Conservation (phyloP, 2,797 vertebrate genomes). For the Anomalospiza imberbis region DNA sequence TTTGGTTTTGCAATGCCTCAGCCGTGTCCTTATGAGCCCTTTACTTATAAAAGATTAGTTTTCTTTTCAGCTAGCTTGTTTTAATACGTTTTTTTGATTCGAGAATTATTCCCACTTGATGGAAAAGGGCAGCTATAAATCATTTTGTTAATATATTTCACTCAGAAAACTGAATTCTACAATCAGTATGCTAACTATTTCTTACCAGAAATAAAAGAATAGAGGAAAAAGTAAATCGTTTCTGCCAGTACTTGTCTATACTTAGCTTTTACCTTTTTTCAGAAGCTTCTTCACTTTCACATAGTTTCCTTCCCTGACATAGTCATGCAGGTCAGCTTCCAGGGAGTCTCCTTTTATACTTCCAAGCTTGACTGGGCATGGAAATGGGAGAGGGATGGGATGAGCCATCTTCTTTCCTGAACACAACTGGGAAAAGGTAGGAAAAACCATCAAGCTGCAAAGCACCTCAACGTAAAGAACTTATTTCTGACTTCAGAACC, state of each 20-base stretch:
- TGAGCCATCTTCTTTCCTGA: slow-evolving; percentile 62
- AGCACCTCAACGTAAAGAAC: accelerated
- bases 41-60: background rate
- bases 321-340: slow-evolving; percentile 78
- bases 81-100: background rate
- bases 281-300: slow-evolving; percentile 82
- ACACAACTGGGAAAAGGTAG: background rate
- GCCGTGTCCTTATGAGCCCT: accelerated
- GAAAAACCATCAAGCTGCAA: background rate
- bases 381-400: slow-evolving; percentile 57
- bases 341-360: slow-evolving; percentile 70
- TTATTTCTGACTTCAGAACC: background rate
- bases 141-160: accelerated
- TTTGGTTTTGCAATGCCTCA: background rate
- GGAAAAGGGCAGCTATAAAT: background rate
- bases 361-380: slow-evolving; percentile 80
- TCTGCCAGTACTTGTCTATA: background rate
- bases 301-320: slow-evolving; percentile 74
- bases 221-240: accelerated
- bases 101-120: accelerated
- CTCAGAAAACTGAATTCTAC: background rate
- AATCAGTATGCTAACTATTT: accelerated
- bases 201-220: background rate
- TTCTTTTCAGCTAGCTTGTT: background rate
- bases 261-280: slow-evolving; percentile 76